Base-by-base conservation (phyloP, 2,797 vertebrate genomes). In the Cygnus olor region DNA sequence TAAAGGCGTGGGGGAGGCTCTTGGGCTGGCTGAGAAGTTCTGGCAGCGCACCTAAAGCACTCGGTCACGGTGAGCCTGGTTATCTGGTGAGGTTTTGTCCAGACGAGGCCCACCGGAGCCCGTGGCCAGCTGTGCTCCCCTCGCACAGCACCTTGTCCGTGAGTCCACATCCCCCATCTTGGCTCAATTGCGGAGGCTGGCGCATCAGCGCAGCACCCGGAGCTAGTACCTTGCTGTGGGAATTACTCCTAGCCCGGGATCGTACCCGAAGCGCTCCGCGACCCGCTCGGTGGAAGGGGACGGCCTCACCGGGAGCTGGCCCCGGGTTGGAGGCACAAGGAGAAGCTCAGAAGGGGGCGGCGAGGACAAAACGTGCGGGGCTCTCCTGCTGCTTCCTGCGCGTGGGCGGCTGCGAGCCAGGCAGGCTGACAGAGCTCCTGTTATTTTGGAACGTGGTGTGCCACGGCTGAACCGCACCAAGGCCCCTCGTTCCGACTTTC, bases 361-460 rank as follows among this genome's bases (percentile, higher is more conserved):
- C 13, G 18, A 81, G 36, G 74, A 36, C 1, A 56, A 80, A 85
- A 80, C 54, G 65, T 81, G 70, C 56, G 0, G 53, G 70, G 70
- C 66, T 83, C 68, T 73, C 36, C 42, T 56, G 57, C 66, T 0
- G 5, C 73, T 85, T 92, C 92, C 60, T 88, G 36, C 68, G 68
- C 7, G 82, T 66, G 72, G 88, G 87, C 0, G 54, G 82, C 40
- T 78, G 6, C 2, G 13, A 82, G 73, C 80, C 58, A 90, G 88
- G 49, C 83, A 40, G 84, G 72, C 66, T 84, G 69, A 16, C 32
- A 56, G 89, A 88, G 90, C 72, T 71, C 61, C 92, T 74, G 83
- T 64, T 84, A 38, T 57, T 94, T 53, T 71, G 92, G 63, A 73
- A 73, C 8, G 49, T 24, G 30, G 17, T 8, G 82, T 94, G 80